Conservation (phyloP, 2,113 vertebrate species). For the Sclerurus mexicanus region DNA sequence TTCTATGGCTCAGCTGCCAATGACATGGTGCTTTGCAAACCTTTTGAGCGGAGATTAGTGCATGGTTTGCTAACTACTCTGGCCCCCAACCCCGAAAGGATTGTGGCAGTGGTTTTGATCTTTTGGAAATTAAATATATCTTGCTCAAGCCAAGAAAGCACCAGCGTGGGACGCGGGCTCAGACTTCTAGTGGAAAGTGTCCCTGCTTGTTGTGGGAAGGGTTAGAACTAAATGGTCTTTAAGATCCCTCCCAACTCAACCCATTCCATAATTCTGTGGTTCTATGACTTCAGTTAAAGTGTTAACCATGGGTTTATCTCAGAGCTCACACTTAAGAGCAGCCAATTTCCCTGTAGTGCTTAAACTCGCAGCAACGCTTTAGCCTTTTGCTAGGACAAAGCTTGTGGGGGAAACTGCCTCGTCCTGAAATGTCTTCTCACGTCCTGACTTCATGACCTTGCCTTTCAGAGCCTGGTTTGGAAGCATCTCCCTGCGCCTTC, state of each 20-base stretch:
- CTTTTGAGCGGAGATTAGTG: neutral
- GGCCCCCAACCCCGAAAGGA: rapidly evolving
- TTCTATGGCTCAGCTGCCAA: neutral
- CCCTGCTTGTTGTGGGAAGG: neutral
- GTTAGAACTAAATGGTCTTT: neutral
- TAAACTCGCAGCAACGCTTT: neutral
- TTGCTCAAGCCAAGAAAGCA: neutral
- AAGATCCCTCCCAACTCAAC: neutral
- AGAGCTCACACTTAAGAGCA: neutral
- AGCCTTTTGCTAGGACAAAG: neutral
- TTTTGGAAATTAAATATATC: neutral
- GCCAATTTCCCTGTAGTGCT: neutral
- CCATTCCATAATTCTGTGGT: neutral
- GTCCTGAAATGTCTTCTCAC: neutral
- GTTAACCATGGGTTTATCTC: neutral
- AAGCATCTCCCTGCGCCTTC: neutral
- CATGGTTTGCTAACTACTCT: neutral
- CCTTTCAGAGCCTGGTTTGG: neutral
- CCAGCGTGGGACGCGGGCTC: neutral
- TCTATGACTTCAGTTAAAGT: neutral
- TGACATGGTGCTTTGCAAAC: neutral
- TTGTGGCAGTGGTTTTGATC: neutral
- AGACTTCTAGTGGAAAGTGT: neutral
- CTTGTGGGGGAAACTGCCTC: neutral
- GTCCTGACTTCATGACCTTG: neutral